Evolutionary conservation across 2,888 invertebrate species (phyloP).

Genomic region (Drosophila maculinotata): DNA sequence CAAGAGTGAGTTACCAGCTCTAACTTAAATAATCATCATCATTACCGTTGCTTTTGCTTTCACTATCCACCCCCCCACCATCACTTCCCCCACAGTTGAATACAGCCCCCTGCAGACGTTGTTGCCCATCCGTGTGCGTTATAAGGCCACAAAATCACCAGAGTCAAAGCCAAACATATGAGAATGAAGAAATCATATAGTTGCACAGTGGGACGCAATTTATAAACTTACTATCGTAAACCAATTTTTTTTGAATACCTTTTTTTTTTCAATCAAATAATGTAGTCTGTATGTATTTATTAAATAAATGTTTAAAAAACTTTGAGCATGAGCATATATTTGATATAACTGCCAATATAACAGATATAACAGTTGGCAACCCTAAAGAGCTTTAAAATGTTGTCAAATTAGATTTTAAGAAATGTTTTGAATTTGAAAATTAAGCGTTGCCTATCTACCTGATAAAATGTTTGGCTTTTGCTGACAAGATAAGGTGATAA

Average conservation of each 20-base stretch:
- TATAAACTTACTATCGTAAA: neutral
- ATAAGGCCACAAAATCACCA: constrained; percentile 40
- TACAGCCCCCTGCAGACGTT: constrained; percentile 48
- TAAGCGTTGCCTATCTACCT: no score
- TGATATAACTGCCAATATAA: no score
- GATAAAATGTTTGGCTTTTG: no score
- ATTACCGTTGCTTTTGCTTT: constrained; percentile 8
- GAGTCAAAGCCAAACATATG: constrained; percentile 32
- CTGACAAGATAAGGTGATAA: no score
- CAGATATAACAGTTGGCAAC: no score
- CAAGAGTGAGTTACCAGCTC: constrained; percentile 53
- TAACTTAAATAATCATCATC: constrained; percentile 22
- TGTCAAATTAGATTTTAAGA: no score
- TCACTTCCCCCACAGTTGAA: constrained; percentile 52
- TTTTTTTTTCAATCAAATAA: constrained; percentile 14
- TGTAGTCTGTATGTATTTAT: constrained; percentile 8
- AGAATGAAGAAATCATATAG: constrained; percentile 7
- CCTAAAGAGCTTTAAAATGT: no score
- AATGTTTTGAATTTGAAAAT: no score
- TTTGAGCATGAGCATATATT: neutral
- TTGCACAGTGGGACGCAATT: constrained; percentile 36
- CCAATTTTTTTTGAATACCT: constrained; percentile 1
- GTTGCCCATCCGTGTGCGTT: constrained; percentile 37
- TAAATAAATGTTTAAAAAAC: constrained; percentile 17
- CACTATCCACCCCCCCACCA: neutral